Conservation (phyloP, 2,888 invertebrate genomes). For the Heliconius cydno region DNA sequence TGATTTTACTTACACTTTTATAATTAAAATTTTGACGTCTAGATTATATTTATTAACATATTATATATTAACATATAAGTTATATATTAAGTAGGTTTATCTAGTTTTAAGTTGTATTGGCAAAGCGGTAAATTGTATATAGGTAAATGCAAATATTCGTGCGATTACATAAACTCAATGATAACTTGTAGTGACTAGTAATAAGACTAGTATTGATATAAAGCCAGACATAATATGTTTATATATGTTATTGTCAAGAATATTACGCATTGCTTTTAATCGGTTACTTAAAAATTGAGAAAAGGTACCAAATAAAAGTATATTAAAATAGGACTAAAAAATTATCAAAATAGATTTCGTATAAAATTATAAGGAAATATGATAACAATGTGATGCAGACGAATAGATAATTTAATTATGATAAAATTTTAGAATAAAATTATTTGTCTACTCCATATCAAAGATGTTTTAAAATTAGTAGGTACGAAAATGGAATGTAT, state of each 20-base stretch:
- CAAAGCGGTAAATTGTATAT: not conserved
- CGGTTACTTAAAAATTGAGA: not conserved
- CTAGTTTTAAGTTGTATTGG: not conserved
- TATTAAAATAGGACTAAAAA: not conserved
- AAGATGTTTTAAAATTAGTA: not conserved
- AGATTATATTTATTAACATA: too few species aligned
- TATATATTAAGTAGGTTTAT: not conserved
- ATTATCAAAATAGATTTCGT: not conserved
- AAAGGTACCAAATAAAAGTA: not conserved
- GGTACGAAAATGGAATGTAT: not conserved
- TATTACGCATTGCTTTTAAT: not conserved
- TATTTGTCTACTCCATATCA: too few species aligned
- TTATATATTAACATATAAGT: not conserved
- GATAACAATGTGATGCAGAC: not conserved
- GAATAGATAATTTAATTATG: not conserved
- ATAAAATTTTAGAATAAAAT: too few species aligned
- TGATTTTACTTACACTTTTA: not conserved
- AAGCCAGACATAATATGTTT: not conserved
- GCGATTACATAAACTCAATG: constrained; percentile 18
- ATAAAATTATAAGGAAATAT: not conserved
- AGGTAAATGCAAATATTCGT: constrained; percentile 18
- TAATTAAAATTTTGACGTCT: too few species aligned
- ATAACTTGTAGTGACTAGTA: constrained; percentile 14
- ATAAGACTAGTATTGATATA: not conserved
- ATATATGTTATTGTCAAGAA: not conserved